These are phyloP conservation scores for Acrossocheilus fasciatus DNA, from an alignment of 2,797 vertebrate genomes.

Conservation along the genomic window DNA sequence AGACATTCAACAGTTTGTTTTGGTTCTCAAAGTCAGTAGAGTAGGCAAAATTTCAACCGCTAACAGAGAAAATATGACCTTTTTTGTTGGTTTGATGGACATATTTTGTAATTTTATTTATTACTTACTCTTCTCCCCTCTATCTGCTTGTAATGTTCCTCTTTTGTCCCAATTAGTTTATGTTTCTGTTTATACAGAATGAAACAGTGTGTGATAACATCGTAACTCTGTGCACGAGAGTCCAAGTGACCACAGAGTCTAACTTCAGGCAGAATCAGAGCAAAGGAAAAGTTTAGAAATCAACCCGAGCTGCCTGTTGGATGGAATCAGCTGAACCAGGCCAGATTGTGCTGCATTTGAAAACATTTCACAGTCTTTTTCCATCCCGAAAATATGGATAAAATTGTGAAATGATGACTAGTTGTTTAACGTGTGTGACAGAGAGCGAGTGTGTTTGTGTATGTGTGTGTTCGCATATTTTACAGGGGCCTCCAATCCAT, in stretches of 20 bases:
- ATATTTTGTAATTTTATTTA: conserved; percentile 3
- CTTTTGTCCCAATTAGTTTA: conserved; percentile 1
- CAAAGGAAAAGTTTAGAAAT: conserved; percentile 68
- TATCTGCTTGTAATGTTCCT: neutral
- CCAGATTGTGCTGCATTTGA: conserved; percentile 68
- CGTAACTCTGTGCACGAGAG: neutral
- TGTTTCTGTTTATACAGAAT: conserved; percentile 21
- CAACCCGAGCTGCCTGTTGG: conserved; percentile 68
- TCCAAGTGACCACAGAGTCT: neutral
- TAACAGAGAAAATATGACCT: neutral
- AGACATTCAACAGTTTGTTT: conserved; percentile 19
- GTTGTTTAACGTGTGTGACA: neutral
- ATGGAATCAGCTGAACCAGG: conserved; percentile 73
- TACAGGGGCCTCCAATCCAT: conserved; percentile 26
- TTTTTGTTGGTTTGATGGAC: neutral
- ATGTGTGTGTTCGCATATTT: conserved; percentile 24
- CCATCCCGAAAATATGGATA: conserved; percentile 1
- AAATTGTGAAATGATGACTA: conserved; percentile 20
- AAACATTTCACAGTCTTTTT: conserved; percentile 66
- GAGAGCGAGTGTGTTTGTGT: neutral
- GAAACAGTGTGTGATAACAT: conserved; percentile 10
- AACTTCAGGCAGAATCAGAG: conserved; percentile 24
- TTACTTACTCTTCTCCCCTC: neutral
- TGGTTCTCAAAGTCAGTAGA: neutral
- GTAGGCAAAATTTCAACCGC: neutral